Evolutionary conservation across 2,113 vertebrate genomes (phyloP).

Genomic region (Ondatra zibethicus): DNA sequence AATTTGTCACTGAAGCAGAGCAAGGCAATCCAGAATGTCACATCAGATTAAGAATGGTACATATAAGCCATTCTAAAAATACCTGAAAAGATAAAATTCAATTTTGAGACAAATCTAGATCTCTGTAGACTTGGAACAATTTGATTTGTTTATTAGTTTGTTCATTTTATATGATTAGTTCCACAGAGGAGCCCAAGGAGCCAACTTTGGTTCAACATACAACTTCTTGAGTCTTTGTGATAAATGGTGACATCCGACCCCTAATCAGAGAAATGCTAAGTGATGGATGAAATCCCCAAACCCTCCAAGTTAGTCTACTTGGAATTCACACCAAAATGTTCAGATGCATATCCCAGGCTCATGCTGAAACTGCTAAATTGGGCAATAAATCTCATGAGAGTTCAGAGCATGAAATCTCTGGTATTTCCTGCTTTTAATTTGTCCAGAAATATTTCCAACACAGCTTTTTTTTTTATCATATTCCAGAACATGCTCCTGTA

Average conservation of each 20-base stretch:
- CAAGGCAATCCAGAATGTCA: neutral
- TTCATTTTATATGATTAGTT: conserved; percentile 54
- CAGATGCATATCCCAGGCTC: conserved; percentile 61
- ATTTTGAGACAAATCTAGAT: conserved; percentile 21
- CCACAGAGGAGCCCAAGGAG: conserved; percentile 32
- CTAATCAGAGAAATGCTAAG: conserved; percentile 75
- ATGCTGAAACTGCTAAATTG: conserved; percentile 75
- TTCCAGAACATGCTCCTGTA: conserved; percentile 67
- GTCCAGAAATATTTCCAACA: conserved; percentile 73
- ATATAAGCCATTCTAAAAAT: neutral
- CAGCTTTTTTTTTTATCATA: conserved; percentile 77
- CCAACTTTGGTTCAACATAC: conserved; percentile 25
- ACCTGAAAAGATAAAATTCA: conserved; percentile 8
- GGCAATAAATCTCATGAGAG: conserved; percentile 79
- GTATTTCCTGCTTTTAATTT: conserved; percentile 82
- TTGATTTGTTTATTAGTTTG: conserved; percentile 50
- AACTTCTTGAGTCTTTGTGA: conserved; percentile 69
- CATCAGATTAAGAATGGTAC: neutral
- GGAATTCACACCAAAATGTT: conserved; percentile 70
- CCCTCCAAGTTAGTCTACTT: conserved; percentile 70
- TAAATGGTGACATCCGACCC: conserved; percentile 69
- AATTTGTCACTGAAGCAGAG: neutral
- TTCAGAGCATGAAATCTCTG: conserved; percentile 77
- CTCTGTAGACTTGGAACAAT: neutral
- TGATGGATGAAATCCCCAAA: conserved; percentile 76